Evolutionary conservation across 2,113 vertebrate genomes (phyloP).

Genomic region (Atrichornis clamosus): DNA sequence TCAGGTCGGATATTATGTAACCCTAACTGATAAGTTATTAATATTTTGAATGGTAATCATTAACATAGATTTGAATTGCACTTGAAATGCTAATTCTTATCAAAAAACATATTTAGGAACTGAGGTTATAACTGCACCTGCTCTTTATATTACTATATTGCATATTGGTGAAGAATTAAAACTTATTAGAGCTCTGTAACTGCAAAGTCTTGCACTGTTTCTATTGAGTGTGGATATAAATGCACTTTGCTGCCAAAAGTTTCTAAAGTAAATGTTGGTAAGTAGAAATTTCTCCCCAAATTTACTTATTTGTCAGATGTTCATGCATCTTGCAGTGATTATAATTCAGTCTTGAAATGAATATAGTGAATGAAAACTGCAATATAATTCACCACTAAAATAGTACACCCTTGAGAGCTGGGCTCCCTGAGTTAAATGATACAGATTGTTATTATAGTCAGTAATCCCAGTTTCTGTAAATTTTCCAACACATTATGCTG

Average conservation of each 20-base stretch:
- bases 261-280: neutral
- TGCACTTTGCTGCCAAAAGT: neutral
- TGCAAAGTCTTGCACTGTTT: neutral
- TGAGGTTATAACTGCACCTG: neutral
- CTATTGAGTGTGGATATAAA: neutral
- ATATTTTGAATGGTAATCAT: neutral
- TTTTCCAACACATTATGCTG: neutral
- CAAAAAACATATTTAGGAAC: neutral
- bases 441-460: neutral
- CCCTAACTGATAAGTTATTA: neutral
- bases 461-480: neutral
- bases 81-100: neutral
- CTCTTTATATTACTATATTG: neutral
- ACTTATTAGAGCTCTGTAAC: neutral
- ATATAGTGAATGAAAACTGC: neutral
- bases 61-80: neutral
- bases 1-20: neutral
- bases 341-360: conserved; percentile 8
- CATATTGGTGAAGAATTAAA: neutral
- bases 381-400: neutral
- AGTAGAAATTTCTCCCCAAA: neutral
- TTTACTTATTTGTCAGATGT: neutral
- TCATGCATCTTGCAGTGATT: neutral
- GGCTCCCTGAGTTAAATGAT: neutral
- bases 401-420: neutral